A percentile compares a stretch with the other conserved stretches of the same genome.
Evolutionary conservation across 2,797 vertebrate species (phyloP).

Genomic region (Coracias cyanogaster): DNA sequence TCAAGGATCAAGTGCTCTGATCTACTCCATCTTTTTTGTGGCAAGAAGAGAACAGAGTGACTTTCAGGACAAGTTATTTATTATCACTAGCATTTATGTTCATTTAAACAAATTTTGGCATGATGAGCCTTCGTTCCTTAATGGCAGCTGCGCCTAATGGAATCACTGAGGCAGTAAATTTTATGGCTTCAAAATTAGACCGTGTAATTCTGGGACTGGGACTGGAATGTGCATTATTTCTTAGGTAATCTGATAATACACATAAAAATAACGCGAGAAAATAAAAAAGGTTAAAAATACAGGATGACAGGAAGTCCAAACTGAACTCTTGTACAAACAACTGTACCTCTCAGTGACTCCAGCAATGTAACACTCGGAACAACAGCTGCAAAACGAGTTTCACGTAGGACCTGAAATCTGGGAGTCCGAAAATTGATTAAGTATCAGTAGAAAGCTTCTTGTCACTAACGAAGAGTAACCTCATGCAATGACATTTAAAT

Average conservation of each 20-base stretch:
- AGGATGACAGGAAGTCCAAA: neutral
- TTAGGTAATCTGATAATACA: neutral
- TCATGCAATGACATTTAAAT: neutral
- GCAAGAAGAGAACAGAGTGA: neutral
- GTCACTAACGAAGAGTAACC: neutral
- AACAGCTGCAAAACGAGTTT: neutral
- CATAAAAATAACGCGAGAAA: neutral
- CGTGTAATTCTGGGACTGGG: neutral
- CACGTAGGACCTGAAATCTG: neutral
- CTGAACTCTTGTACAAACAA: neutral
- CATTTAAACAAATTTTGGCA: slow-evolving; percentile 41
- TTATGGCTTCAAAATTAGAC: neutral
- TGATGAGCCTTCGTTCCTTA: neutral
- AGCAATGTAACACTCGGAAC: neutral
- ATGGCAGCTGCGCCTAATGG: neutral
- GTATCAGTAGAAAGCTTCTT: neutral
- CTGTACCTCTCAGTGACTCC: neutral
- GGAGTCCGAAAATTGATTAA: neutral
- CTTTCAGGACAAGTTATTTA: slow-evolving; percentile 2
- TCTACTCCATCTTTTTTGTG: neutral
- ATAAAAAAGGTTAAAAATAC: neutral
- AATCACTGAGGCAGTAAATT: neutral
- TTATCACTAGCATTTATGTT: slow-evolving; percentile 25
- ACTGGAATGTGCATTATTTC: neutral
- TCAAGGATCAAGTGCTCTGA: neutral